Conservation (phyloP, 2,113 vertebrate species). For the Shinisaurus crocodilurus region DNA sequence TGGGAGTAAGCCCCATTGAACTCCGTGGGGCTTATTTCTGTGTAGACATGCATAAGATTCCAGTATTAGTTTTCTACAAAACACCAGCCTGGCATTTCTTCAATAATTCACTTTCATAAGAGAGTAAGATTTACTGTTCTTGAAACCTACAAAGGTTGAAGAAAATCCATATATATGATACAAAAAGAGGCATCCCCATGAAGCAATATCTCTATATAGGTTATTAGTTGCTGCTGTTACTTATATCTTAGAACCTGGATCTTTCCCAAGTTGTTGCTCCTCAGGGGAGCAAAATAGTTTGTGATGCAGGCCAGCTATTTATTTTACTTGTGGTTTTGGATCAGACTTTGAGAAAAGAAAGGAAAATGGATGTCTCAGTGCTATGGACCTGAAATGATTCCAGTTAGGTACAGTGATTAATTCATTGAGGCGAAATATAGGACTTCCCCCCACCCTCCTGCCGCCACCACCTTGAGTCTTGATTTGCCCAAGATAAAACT, state of each 20-base stretch:
- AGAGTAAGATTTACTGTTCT: background rate
- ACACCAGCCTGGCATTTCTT: background rate
- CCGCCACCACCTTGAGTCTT: background rate
- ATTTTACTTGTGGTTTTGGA: constrained; percentile 1
- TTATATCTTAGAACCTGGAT: background rate
- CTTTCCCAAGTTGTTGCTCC: background rate
- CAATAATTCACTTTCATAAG: background rate
- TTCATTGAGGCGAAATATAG: background rate
- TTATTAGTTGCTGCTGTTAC: background rate
- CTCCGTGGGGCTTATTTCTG: background rate
- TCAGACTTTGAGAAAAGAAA: background rate
- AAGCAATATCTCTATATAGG: background rate
- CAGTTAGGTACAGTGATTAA: background rate
- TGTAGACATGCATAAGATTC: background rate
- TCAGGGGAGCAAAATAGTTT: background rate
- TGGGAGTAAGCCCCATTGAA: background rate
- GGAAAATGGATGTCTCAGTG: background rate
- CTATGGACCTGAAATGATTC: background rate
- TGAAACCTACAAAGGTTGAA: background rate
- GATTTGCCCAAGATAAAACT: background rate
- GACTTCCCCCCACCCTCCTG: background rate
- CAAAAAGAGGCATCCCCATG: background rate
- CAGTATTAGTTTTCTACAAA: constrained; percentile 8
- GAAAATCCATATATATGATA: constrained; percentile 14
- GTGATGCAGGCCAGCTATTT: background rate